Base-by-base conservation (phyloP, 2,888 invertebrate genomes). In the Microplitis manilae region DNA sequence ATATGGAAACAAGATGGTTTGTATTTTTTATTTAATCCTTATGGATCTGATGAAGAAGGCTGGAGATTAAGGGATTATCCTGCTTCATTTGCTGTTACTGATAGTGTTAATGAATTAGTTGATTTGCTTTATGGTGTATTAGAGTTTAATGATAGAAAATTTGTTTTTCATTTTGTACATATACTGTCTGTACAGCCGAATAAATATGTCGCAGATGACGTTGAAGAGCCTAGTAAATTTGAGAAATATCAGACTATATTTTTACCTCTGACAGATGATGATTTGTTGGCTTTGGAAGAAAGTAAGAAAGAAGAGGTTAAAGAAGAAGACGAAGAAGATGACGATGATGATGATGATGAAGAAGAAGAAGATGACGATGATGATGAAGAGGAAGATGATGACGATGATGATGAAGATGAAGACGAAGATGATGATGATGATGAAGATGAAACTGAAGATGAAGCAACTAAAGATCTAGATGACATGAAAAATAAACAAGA, bases 21-120 rank as follows among this genome's bases (percentile, higher is more conserved):
- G 30, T 89, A 83, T 73, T 85, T 81, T 59, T 5, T 88, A 4
- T 85, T 90, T 8, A 89, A 90, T 83, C 85, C 88, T n/a, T 89
- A 90, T 39, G 90, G 90, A 0, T 81, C 80, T 64, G 86, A 88
- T 62, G 69, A 73, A 2, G 85, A 88, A 6, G 89, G 89, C 38
- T 88, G 87, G 86, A 81, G 86, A 40, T 61, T 84, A 38, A 81
- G 82, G 2, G 80, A 77, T n/a, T 71, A 81, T 20, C 84, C 87
- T 0, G 87, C 87, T 7, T 80, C 83, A 0, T 77, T 90, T 40
- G 76, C 81, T 0, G 86, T 88, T 0, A 83, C 82, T 0, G 85
- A 85, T 6, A 83, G 75, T 20, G 77, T 89, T 6, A 84, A 83
- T 15, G 87, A 88, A 69, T 76, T 90, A 8, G 77, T 82, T 4